A percentile compares a stretch with the other conserved stretches of the same genome.
phyloP scores from a whole-genome alignment of 2,888 invertebrate genomes.

The Pterobdella sp. region DNA sequence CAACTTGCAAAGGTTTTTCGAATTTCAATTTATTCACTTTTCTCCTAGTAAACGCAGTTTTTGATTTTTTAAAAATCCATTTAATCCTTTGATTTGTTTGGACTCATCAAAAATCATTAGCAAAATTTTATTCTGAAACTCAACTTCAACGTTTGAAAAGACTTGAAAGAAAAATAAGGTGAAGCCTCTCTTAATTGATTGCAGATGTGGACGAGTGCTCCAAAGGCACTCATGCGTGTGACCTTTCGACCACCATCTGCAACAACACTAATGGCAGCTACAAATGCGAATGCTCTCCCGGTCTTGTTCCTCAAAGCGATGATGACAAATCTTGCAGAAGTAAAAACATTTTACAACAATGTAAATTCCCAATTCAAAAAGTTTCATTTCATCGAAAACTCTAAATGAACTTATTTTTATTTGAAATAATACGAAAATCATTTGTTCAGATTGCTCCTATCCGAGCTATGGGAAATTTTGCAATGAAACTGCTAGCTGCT shows the following conservation, averaged over 20 bases:
- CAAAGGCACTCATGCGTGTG: not conserved
- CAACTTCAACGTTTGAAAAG: no score
- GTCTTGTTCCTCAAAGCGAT: no score
- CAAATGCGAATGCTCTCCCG: constrained; percentile 22
- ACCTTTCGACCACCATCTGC: constrained; percentile 5
- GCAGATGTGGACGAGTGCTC: constrained; percentile 28
- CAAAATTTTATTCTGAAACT: not conserved
- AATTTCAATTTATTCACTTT: not conserved
- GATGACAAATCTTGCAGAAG: no score
- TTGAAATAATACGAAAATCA: not conserved
- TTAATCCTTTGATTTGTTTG: no score
- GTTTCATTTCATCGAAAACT: not conserved
- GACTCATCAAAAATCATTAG: no score
- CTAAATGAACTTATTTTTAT: not conserved
- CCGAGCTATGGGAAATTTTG: constrained; percentile 26
- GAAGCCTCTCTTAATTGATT: not conserved
- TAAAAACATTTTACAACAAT: constrained; percentile 21
- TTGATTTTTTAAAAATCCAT: no score
- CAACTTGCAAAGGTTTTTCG: not conserved
- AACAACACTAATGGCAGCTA: constrained; percentile 23
- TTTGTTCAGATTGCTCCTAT: constrained; percentile 22
- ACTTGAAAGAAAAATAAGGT: not conserved
- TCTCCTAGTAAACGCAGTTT: not conserved
- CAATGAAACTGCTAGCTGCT: constrained; percentile 18
- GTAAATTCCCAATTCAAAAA: no score